Conservation (phyloP, 92 coral and sea anemone genomes). For the Actinostola sp. region DNA sequence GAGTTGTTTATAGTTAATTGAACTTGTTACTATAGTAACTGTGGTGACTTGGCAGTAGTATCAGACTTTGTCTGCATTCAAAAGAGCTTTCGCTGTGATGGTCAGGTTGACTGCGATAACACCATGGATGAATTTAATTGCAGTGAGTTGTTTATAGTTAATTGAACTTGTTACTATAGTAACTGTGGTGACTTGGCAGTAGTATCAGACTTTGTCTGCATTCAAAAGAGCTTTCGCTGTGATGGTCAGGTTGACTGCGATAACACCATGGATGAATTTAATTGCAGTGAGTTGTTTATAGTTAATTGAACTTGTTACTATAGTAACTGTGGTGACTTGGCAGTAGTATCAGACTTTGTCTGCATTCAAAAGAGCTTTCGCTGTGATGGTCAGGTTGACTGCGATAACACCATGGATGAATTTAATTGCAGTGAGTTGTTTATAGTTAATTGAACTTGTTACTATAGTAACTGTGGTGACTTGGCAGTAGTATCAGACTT, state of each 20-base stretch:
- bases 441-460: too few relatives aligned
- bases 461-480: too few relatives aligned
- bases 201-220: slow-evolving; percentile 22
- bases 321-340: too few relatives aligned
- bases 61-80: slow-evolving; percentile 27
- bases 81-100: slow-evolving; percentile 32
- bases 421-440: too few relatives aligned
- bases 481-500: slow-evolving; percentile 9
- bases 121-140: slow-evolving; percentile 32
- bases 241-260: slow-evolving; percentile 29
- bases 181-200: not conserved
- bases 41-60: not conserved
- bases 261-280: slow-evolving; percentile 24
- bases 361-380: slow-evolving; percentile 29
- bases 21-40: too few relatives aligned
- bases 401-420: slow-evolving; percentile 26
- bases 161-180: too few relatives aligned
- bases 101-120: slow-evolving; percentile 19
- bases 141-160: too few relatives aligned
- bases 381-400: slow-evolving; percentile 34
- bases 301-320: too few relatives aligned
- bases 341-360: slow-evolving; percentile 8
- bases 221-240: slow-evolving; percentile 28
- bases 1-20: too few relatives aligned
- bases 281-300: too few relatives aligned